A percentile compares a stretch with the other conserved stretches of the same genome.
Evolutionary conservation across 2,888 invertebrate genomes (phyloP).

Genomic region (Machimus rusticus): DNA sequence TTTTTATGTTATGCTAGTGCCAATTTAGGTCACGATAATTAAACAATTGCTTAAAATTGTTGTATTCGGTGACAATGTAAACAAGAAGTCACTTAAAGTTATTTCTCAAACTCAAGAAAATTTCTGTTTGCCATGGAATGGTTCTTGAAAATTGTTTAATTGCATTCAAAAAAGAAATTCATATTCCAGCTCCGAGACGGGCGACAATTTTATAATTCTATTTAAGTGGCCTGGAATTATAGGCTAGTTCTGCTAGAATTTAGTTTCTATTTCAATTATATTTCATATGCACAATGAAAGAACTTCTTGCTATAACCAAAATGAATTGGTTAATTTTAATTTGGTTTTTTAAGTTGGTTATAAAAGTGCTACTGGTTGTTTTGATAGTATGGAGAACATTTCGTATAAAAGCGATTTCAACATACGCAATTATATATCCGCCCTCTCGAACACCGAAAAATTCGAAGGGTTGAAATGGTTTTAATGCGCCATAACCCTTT

Average conservation of each 20-base stretch:
- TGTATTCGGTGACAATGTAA: neutral
- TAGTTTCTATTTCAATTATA: neutral
- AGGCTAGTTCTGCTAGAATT: neutral
- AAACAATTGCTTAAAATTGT: neutral
- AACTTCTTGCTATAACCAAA: too few species aligned
- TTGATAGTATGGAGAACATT: too few species aligned
- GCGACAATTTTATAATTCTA: neutral
- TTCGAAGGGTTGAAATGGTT: too few species aligned
- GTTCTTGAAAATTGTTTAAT: neutral
- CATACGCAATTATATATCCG: too few species aligned
- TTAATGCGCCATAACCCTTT: too few species aligned
- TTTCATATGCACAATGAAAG: too few species aligned
- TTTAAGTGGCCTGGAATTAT: neutral
- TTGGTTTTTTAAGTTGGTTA: too few species aligned
- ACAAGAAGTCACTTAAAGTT: neutral
- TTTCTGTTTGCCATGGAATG: too few species aligned
- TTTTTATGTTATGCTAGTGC: neutral
- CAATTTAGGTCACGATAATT: neutral
- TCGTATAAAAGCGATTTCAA: too few species aligned
- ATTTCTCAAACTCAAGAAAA: neutral
- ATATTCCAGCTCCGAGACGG: neutral
- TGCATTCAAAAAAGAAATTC: neutral
- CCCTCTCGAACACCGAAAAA: too few species aligned
- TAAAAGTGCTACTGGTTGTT: too few species aligned
- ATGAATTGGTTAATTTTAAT: too few species aligned